Conservation (phyloP, 1,140 invertebrate species). For the Habropoda laboriosa region DNA sequence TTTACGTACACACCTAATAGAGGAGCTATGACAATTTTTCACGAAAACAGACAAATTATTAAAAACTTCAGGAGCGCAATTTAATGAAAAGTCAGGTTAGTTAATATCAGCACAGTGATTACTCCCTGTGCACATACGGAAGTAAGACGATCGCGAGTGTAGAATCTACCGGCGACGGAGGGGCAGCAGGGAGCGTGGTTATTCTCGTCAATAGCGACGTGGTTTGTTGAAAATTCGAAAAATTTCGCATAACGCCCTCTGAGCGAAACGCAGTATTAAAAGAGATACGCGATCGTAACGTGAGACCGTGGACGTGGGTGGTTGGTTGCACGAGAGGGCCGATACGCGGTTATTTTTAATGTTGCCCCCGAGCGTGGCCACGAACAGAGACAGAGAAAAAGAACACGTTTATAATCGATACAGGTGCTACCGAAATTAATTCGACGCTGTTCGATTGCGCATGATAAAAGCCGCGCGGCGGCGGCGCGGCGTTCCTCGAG, state of each 20-base stretch:
- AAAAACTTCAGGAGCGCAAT: too few species aligned
- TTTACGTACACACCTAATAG: too few species aligned
- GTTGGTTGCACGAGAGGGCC: constrained; percentile 45
- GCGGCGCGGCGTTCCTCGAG: background rate
- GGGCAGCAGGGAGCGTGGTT: background rate
- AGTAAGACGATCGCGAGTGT: too few species aligned
- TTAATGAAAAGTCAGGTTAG: too few species aligned
- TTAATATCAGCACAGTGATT: too few species aligned
- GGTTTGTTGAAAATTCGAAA: constrained; percentile 43
- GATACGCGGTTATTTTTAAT: constrained; percentile 67
- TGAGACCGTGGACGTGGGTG: constrained; percentile 61
- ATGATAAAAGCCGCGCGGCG: background rate
- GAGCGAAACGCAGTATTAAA: constrained; percentile 45
- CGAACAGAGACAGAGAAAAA: constrained; percentile 32
- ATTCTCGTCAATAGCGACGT: constrained; percentile 55
- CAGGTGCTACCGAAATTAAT: constrained; percentile 35
- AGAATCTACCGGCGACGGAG: too few species aligned
- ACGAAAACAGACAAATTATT: too few species aligned
- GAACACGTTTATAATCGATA: constrained; percentile 38
- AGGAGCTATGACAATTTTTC: too few species aligned
- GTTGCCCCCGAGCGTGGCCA: constrained; percentile 33
- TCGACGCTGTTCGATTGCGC: constrained; percentile 4
- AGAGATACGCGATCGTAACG: constrained; percentile 66
- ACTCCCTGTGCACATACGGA: too few species aligned
- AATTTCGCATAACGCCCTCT: constrained; percentile 32